These are phyloP conservation scores for Syngnathus floridae DNA, from an alignment of 2,113 vertebrate genomes.

Conservation along the genomic window DNA sequence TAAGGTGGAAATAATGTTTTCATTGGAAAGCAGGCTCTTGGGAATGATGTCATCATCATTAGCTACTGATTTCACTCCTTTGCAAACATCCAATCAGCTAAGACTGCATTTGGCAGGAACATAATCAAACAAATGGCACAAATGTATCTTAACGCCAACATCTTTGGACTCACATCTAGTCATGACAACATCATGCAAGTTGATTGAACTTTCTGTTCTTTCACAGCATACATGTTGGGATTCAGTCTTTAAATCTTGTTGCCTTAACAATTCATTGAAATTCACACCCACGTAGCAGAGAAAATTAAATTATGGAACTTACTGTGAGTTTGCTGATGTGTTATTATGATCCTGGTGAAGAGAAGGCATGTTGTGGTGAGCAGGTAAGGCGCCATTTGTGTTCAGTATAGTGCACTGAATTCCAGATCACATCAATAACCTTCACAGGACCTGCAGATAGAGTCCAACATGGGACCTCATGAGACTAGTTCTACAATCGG, in stretches of 20 bases:
- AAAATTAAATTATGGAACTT: constrained; percentile 17
- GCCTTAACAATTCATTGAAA: neutral
- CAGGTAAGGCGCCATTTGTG: constrained; percentile 49
- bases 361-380: constrained; percentile 47
- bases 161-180: too few species aligned
- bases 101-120: neutral
- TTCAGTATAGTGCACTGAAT: neutral
- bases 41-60: neutral
- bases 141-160: too few species aligned
- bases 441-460: constrained; percentile 24
- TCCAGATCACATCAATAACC: constrained; percentile 19
- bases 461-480: constrained; percentile 43
- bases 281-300: neutral
- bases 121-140: neutral
- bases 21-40: neutral
- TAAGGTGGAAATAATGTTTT: neutral
- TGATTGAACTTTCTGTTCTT: too few species aligned
- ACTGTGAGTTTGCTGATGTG: constrained; percentile 57
- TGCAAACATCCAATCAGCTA: neutral
- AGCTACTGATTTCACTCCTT: neutral
- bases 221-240: neutral
- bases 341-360: constrained; percentile 44
- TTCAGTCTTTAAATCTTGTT: neutral
- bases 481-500: constrained; percentile 3
- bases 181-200: too few species aligned